Base-by-base conservation (phyloP, 1,140 invertebrate genomes). In the Trichonephila clavata region DNA sequence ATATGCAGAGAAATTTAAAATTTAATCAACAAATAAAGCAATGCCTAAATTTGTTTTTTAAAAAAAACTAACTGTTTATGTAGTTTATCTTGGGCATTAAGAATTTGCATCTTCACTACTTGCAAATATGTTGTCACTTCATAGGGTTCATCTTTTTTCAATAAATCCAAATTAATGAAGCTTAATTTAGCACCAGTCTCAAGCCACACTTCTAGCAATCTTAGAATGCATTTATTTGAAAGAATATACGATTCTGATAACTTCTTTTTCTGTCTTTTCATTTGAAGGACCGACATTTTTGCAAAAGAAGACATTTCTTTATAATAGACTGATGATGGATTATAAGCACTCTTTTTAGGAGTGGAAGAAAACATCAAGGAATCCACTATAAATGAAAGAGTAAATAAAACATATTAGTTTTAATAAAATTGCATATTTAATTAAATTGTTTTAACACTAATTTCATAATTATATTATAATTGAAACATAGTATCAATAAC, bases 381-480 rank as follows among this genome's bases (percentile, higher is more conserved):
- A 90, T 94, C 93, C 60, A 94, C 93, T 94, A 60, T 21, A 86
- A 86, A n/a, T 32, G 59, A 43, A 91, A 80, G 20, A 81, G 60
- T 27, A 77, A 90, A 50, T 0, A 10, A 50, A 50, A 50, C 8
- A 50, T 3, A 8, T 8, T 6, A 50, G 8, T 50, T 10, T 32
- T 32, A 39, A 39, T 39, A 39, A 39, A 39, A 39, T 39, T 4
- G 32, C 32, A 39, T 39, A 39, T 39, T 39, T 39, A 39, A 4
- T 39, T 39, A 50, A 50, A 50, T 50, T 50, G 10, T 50, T 10
- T 50, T 5, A 50, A 50, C 7, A 50, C 1, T 7, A 5, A 50
- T 50, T 50, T 10, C 7, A 50, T 50, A 50, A 50, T 50, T 39
- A 39, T 39, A 39, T 39, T 39, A 39, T 39, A 39, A 39, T 39